Percentiles rank a stretch among this genome's conserved stretches.
These are phyloP conservation scores for Chrysemys picta DNA, from an alignment of 2,113 vertebrate species.

Conservation along the genomic window DNA sequence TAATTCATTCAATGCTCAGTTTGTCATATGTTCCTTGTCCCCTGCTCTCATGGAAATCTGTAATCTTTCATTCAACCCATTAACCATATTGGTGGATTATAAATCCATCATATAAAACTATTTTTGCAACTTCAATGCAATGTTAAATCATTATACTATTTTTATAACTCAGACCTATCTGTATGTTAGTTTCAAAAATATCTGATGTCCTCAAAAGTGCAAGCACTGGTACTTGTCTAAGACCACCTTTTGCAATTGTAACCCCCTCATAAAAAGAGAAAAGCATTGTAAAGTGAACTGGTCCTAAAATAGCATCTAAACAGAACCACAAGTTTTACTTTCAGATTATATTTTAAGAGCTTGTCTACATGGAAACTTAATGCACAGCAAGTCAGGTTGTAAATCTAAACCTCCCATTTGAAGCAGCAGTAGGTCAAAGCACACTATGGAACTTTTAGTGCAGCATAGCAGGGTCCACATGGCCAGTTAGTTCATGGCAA, in stretches of 20 bases:
- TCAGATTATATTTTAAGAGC: conserved; percentile 51
- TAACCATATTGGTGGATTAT: conserved; percentile 36
- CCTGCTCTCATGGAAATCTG: conserved; percentile 42
- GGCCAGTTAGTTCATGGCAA: neutral
- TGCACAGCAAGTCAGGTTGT: neutral
- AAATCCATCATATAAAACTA: conserved; percentile 50
- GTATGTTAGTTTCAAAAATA: neutral
- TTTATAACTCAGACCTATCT: neutral
- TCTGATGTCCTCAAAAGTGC: neutral
- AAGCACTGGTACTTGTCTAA: conserved; percentile 46
- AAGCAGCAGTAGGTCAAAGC: neutral
- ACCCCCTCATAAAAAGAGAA: conserved; percentile 47
- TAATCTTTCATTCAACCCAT: conserved; percentile 56
- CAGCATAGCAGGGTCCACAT: neutral
- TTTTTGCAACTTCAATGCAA: neutral
- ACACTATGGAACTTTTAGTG: neutral
- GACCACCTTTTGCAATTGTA: conserved; percentile 48
- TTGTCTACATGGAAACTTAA: conserved; percentile 1
- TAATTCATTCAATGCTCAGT: conserved; percentile 28
- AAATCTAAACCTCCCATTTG: neutral
- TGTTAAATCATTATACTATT: neutral
- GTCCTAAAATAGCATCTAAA: conserved; percentile 37
- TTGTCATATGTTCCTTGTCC: neutral
- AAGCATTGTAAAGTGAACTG: conserved; percentile 33
- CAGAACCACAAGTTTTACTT: neutral